Evolutionary conservation across 2,888 invertebrate genomes (phyloP).

Genomic region (Ennomos quercinarius): DNA sequence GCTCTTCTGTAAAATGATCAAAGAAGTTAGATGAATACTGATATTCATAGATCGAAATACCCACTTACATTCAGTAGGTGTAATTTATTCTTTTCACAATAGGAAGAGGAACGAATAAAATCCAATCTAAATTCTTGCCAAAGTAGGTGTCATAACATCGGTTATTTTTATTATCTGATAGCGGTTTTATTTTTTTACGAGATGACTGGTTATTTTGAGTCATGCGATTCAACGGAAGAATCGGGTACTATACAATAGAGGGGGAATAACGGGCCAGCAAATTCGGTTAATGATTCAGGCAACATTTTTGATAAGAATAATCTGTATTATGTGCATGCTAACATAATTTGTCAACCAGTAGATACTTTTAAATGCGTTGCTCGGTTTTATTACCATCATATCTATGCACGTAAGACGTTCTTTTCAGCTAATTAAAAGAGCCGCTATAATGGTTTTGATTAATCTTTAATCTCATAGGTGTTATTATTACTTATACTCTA

Average conservation of each 20-base stretch:
- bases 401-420: too few species aligned
- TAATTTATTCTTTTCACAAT: constrained; percentile 39
- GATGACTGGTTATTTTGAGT: constrained; percentile 60
- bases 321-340: too few species aligned
- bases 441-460: not conserved
- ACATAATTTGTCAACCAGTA: too few species aligned
- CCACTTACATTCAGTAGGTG: constrained; percentile 14
- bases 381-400: too few species aligned
- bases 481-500: constrained; percentile 2
- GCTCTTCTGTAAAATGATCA: too few species aligned
- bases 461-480: not conserved
- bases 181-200: constrained; percentile 55
- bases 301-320: too few species aligned
- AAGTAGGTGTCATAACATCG: constrained; percentile 55
- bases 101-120: constrained; percentile 42
- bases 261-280: not conserved
- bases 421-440: too few species aligned
- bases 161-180: constrained; percentile 57
- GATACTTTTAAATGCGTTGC: too few species aligned
- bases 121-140: constrained; percentile 44
- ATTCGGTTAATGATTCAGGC: not conserved
- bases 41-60: not conserved
- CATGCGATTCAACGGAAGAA: constrained; percentile 50
- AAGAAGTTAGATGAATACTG: too few species aligned
- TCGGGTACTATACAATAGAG: constrained; percentile 27